Percentiles rank a stretch among this genome's conserved stretches.
These are phyloP conservation scores for Dipus sagitta DNA, from an alignment of 2,797 vertebrate species.

Conservation along the genomic window DNA sequence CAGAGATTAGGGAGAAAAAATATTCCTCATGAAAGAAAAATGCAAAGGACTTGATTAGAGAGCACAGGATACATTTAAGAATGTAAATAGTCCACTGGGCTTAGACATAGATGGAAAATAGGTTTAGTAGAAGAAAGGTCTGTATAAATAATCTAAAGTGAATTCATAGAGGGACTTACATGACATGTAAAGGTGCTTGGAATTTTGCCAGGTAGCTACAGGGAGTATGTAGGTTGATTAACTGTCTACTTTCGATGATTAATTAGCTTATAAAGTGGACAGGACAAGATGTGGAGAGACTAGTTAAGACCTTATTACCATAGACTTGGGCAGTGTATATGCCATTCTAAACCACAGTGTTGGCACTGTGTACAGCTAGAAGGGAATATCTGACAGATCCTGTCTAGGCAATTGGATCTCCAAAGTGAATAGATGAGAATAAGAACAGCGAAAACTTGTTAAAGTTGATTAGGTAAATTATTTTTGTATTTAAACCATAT, in stretches of 20 bases:
- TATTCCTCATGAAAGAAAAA: constrained; percentile 40
- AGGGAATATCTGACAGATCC: constrained; percentile 6
- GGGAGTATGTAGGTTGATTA: constrained; percentile 66
- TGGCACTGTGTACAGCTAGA: background rate
- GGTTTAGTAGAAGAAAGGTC: constrained; percentile 38
- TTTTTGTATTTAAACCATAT: constrained; percentile 33
- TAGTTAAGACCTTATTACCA: constrained; percentile 64
- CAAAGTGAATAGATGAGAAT: background rate
- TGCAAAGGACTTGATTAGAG: constrained; percentile 5
- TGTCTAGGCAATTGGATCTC: constrained; percentile 6
- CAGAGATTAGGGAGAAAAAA: constrained; percentile 16
- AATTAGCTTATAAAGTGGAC: constrained; percentile 70
- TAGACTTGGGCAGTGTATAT: constrained; percentile 47
- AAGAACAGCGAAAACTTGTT: constrained; percentile 16
- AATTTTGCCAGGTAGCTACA: constrained; percentile 57
- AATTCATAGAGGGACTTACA: constrained; percentile 24
- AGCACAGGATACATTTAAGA: background rate
- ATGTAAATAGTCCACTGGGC: background rate
- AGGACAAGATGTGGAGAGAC: constrained; percentile 44
- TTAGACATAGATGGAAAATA: constrained; percentile 8
- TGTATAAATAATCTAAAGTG: constrained; percentile 39
- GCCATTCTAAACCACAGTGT: constrained; percentile 2
- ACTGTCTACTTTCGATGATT: constrained; percentile 70
- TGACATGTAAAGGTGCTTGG: constrained; percentile 62
- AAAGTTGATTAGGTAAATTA: constrained; percentile 56